Percentiles rank a stretch among this genome's conserved stretches.
phyloP scores from a whole-genome alignment of 2,888 invertebrate genomes.

The Dioctria rufipes region DNA sequence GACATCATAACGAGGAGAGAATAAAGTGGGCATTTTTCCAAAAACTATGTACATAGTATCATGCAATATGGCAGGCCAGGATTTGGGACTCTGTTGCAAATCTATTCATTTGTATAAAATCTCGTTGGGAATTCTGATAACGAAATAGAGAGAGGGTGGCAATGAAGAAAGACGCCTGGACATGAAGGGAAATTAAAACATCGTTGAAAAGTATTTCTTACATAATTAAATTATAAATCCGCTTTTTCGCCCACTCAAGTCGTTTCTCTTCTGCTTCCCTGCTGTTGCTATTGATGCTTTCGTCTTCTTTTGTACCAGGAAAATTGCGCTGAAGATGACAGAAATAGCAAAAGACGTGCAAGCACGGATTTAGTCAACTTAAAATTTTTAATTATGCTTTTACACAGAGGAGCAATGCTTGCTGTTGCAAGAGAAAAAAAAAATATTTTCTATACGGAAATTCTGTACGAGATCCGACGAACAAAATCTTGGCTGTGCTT shows the following conservation, averaged over 20 bases:
- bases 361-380: conserved; percentile 27
- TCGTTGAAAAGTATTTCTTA: conserved; percentile 41
- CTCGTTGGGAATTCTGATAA: not conserved
- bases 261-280: not conserved
- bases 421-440: not conserved
- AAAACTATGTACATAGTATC: not conserved
- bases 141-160: not conserved
- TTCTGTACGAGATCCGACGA: not conserved
- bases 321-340: not conserved
- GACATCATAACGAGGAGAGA: conserved; percentile 21
- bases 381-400: conserved; percentile 48
- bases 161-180: not conserved
- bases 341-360: conserved; percentile 1
- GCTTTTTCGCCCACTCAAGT: conserved; percentile 24
- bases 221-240: conserved; percentile 43
- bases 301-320: not conserved
- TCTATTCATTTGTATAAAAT: not conserved
- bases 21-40: conserved; percentile 45
- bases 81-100: not conserved
- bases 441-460: not conserved
- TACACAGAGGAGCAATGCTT: not conserved
- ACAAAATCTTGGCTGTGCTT: conserved; percentile 9
- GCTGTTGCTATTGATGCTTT: conserved; percentile 8
- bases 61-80: not conserved
- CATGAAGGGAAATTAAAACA: conserved; percentile 34